Evolutionary conservation across 2,888 invertebrate species (phyloP), one percentile per base, ranked within the genome.

Genomic region (Philereme vetulata): DNA sequence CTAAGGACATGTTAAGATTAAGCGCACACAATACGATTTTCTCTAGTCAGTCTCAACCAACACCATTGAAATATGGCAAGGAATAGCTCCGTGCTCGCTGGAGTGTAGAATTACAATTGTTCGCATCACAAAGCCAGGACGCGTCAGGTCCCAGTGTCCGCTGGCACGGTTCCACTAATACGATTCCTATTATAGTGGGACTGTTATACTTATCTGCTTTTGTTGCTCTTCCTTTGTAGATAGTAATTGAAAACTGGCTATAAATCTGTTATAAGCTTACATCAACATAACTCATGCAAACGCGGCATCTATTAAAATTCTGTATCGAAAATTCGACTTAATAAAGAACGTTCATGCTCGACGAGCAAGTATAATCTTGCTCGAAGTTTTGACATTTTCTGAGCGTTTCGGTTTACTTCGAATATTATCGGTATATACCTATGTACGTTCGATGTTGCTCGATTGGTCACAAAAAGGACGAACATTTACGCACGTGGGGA

Each of bases 111-210:
- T 68, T 65, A 64, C 63, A 67, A 62, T 65, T 70, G 66, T 66
- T 64, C 68, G 56, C 65, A 47, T 61, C 57, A 65, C 66, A 67
- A 67, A 66, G 65, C 60, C 64, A 64, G 67, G 67, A 65, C 63
- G 51, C 51, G 55, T 60, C 55, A 54, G 57, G 49, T 45, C 52
- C 48, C 47, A 34, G 45, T 51, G 57, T 56, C 62, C 62, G 61
- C 65, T 70, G 70, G 65, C 67, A 64, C 51, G 35, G 65, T 65
- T 70, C 69, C 66, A 69, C 68, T 70, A 69, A 72, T 72, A 70
- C 65, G 60, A 70, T 67, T 65, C 59, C 66, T 67, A 67, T 68
- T 70, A 71, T 66, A 62, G 64, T 56, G 57, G 44, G 65, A 46
- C 54, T 40, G 54, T 55, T 52, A 44, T 46, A 52, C 56, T 59